Conservation (phyloP, 2,888 invertebrate species). For the Drosophila meridionalis region DNA sequence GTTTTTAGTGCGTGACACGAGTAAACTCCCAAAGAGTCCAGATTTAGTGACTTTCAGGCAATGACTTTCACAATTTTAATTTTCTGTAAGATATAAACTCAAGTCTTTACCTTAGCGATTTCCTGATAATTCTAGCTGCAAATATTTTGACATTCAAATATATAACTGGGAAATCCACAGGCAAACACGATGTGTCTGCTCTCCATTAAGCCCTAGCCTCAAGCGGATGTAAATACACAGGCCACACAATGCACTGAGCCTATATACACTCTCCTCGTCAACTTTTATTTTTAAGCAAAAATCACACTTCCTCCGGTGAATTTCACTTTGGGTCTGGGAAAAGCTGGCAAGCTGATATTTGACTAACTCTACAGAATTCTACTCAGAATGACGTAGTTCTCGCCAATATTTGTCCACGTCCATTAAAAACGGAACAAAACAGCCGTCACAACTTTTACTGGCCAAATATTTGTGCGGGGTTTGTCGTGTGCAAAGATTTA, state of each 20-base stretch:
- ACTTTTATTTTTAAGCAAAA: background rate
- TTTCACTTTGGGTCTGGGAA: background rate
- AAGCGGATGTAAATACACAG: constrained; percentile 3
- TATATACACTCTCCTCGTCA: background rate
- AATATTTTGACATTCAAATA: background rate
- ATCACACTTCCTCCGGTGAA: background rate
- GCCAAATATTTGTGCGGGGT: background rate
- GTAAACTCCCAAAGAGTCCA: background rate
- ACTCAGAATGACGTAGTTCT: constrained; percentile 16
- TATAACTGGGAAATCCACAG: background rate
- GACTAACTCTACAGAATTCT: constrained; percentile 26
- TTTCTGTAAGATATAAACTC: background rate
- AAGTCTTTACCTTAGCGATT: background rate
- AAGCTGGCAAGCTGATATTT: background rate
- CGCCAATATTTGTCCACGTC: background rate
- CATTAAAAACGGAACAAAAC: background rate
- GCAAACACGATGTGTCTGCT: background rate
- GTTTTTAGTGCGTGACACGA: background rate
- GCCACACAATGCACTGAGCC: background rate
- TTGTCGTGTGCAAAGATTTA: background rate
- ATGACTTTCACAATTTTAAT: background rate
- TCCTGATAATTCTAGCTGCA: background rate
- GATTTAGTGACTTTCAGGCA: background rate
- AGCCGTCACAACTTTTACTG: constrained; percentile 3
- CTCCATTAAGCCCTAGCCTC: background rate